These are phyloP conservation scores for Dolichotis patagonum DNA, from an alignment of 2,113 vertebrate species.

Conservation along the genomic window DNA sequence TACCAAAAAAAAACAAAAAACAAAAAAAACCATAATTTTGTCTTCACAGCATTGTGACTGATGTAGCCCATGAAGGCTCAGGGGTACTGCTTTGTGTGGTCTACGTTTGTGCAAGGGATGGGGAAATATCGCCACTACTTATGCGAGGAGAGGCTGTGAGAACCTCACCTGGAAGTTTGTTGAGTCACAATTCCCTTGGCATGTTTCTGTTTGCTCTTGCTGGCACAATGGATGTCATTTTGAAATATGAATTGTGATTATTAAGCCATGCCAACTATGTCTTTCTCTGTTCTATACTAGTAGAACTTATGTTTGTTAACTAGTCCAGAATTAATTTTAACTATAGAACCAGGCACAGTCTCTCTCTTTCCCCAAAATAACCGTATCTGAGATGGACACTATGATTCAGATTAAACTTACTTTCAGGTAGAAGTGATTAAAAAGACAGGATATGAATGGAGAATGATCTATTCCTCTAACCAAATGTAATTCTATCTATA, in stretches of 20 bases:
- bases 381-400: background rate
- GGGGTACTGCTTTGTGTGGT: background rate
- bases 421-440: background rate
- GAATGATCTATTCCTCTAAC: background rate
- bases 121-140: rapidly evolving
- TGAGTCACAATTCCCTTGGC: background rate
- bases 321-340: background rate
- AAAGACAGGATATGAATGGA: background rate
- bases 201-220: background rate
- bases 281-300: background rate
- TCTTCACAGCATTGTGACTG: background rate
- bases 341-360: background rate
- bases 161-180: background rate
- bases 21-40: no score
- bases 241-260: background rate
- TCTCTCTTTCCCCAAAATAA: background rate
- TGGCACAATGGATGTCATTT: background rate
- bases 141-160: background rate
- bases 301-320: background rate
- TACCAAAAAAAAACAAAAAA: no score
- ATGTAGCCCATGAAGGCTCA: background rate
- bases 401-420: background rate
- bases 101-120: background rate
- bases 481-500: background rate
- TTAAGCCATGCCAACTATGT: background rate